Percentiles rank a stretch among this genome's conserved stretches.
These are phyloP conservation scores for Cecropterus lyciades DNA, from an alignment of 1,140 invertebrate species.

Conservation along the genomic window DNA sequence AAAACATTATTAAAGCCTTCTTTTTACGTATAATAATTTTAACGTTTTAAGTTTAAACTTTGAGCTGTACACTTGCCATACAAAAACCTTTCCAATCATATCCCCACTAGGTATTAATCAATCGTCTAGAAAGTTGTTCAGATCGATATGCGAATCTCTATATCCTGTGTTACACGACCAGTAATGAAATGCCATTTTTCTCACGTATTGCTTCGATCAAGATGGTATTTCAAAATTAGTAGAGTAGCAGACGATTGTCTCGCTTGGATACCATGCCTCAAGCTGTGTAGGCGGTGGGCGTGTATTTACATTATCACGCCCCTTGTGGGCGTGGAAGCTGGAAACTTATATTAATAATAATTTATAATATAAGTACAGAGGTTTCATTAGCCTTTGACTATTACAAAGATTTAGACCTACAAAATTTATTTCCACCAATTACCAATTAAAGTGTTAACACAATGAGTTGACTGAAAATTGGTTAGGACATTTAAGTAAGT, in stretches of 20 bases:
- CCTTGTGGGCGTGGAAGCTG: constrained; percentile 65
- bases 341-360: constrained; percentile 45
- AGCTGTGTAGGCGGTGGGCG: constrained; percentile 66
- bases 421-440: no score
- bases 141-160: constrained; percentile 74
- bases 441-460: no score
- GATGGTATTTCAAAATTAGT: constrained; percentile 57
- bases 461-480: no score
- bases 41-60: not conserved
- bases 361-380: constrained; percentile 23
- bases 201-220: constrained; percentile 35
- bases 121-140: constrained; percentile 77
- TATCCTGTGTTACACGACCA: constrained; percentile 57
- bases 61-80: not conserved
- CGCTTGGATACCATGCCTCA: constrained; percentile 55
- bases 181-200: constrained; percentile 46
- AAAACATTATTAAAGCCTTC: no score
- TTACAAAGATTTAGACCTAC: not conserved
- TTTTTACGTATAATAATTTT: no score
- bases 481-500: no score
- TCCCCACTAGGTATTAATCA: constrained; percentile 62
- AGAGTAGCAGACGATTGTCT: constrained; percentile 68
- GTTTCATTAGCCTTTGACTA: constrained; percentile 1
- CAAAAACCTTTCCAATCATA: constrained; percentile 30
- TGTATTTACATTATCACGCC: constrained; percentile 61